Percentiles rank a stretch among this genome's conserved stretches.
These are phyloP conservation scores for Anolis sagrei DNA, from an alignment of 2,113 vertebrate genomes.

Conservation along the genomic window DNA sequence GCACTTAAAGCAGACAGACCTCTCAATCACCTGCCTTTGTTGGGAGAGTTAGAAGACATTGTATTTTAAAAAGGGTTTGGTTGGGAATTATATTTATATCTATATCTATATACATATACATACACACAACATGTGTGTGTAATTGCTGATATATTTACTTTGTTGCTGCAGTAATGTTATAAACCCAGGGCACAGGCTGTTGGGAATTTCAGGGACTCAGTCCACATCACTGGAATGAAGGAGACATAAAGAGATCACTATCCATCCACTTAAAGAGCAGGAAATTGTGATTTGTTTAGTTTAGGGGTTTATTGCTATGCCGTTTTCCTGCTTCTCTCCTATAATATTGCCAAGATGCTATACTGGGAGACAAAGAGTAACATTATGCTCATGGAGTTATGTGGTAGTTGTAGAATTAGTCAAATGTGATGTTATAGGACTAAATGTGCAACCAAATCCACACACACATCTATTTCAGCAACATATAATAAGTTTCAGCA, in stretches of 20 bases:
- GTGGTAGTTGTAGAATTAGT: too few relatives aligned
- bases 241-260: neutral
- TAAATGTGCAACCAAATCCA: too few relatives aligned
- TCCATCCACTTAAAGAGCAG: neutral
- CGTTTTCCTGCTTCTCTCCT: too few relatives aligned
- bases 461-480: too few relatives aligned
- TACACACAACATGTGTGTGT: constrained; percentile 3
- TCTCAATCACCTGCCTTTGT: constrained; percentile 55
- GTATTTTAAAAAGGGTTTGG: constrained; percentile 59
- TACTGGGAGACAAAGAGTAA: too few relatives aligned
- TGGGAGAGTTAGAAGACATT: constrained; percentile 67
- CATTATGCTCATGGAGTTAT: too few relatives aligned
- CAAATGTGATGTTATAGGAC: too few relatives aligned
- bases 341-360: too few relatives aligned
- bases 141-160: constrained; percentile 64
- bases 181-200: neutral
- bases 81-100: constrained; percentile 60
- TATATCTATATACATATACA: too few relatives aligned
- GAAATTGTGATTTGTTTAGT: neutral
- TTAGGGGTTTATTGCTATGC: neutral
- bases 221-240: neutral
- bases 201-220: neutral
- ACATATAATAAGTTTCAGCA: too few relatives aligned
- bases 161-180: constrained; percentile 45
- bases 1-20: constrained; percentile 2